Conservation (phyloP, 2,113 vertebrate genomes). For the Clarias magur region DNA sequence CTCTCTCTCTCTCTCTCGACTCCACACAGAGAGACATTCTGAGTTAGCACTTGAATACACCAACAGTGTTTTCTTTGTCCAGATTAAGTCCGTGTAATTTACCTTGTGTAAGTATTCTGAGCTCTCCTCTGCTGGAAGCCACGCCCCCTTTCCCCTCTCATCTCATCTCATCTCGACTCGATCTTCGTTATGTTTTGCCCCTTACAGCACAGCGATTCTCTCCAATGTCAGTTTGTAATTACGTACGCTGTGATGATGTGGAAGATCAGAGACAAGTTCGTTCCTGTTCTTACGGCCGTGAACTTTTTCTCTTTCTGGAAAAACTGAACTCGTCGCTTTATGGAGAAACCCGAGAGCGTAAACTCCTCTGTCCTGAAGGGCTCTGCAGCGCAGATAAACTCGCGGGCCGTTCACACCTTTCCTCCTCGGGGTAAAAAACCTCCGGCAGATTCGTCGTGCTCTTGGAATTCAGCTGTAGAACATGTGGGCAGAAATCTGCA, state of each 20-base stretch:
- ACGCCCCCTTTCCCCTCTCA: background rate
- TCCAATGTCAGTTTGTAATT: too few relatives aligned
- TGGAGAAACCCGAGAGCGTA: background rate
- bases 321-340: background rate
- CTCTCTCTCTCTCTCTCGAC: too few relatives aligned
- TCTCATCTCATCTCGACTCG: background rate
- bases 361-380: background rate
- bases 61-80: background rate
- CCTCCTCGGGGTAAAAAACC: background rate
- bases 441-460: background rate
- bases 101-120: background rate
- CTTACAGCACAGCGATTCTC: too few relatives aligned
- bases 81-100: background rate
- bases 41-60: background rate
- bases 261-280: background rate
- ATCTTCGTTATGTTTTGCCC: too few relatives aligned
- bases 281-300: background rate
- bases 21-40: too few relatives aligned
- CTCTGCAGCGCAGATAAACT: background rate
- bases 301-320: background rate
- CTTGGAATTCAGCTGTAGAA: background rate
- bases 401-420: background rate
- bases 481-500: background rate
- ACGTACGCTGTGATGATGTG: background rate
- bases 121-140: background rate